Evolutionary conservation across 2,797 vertebrate species (phyloP).

Genomic region (Karalla daura): DNA sequence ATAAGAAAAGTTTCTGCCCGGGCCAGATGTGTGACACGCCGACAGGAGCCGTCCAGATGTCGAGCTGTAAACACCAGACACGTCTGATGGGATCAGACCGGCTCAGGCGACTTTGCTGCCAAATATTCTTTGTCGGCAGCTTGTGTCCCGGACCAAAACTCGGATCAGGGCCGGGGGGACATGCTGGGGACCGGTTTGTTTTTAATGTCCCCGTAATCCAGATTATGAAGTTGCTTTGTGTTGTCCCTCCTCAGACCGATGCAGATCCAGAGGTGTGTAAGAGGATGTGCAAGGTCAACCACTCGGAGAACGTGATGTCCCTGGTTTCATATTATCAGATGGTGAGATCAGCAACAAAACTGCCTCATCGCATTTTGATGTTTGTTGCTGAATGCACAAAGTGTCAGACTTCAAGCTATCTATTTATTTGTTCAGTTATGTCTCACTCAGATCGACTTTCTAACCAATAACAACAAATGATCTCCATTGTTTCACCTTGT

Average conservation of each 20-base stretch:
- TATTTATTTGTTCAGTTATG: no score
- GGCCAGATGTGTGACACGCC: constrained; percentile 10
- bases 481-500: no score
- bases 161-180: constrained; percentile 24
- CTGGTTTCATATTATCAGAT: constrained; percentile 98
- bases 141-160: constrained; percentile 5
- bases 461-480: no score
- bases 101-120: constrained; percentile 55
- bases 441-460: no score
- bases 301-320: constrained; percentile 91
- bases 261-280: constrained; percentile 98
- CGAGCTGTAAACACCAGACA: constrained; percentile 46
- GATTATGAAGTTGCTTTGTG: constrained; percentile 15
- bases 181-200: constrained; percentile 19
- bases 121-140: constrained; percentile 48
- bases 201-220: constrained; percentile 21
- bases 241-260: constrained; percentile 87
- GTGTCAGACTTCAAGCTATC: no score
- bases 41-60: constrained; percentile 41
- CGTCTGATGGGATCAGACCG: constrained; percentile 64
- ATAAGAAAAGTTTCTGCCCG: background rate
- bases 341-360: constrained; percentile 77
- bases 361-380: background rate
- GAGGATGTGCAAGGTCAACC: constrained; percentile 94
- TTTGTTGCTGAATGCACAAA: no score